Percentiles rank a stretch among this genome's conserved stretches.
Evolutionary conservation across 2,888 invertebrate species (phyloP).

Genomic region (Notodonta ziczac): DNA sequence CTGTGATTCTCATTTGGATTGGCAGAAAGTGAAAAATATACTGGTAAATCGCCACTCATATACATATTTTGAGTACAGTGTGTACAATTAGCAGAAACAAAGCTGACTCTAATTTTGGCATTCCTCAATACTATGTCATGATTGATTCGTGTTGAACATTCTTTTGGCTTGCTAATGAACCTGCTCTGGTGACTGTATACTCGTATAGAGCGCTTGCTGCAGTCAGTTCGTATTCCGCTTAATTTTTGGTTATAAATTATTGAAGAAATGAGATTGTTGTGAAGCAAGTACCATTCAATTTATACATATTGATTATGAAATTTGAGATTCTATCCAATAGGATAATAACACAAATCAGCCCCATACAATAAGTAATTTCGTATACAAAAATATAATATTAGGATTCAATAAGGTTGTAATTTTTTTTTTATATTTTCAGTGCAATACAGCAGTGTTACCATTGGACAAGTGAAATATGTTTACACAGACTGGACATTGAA

Average conservation of each 20-base stretch:
- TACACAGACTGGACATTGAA: conserved; percentile 32
- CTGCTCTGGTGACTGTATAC: conserved; percentile 25
- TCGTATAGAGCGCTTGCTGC: conserved; percentile 13
- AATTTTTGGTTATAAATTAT: conserved; percentile 12
- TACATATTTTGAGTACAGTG: conserved; percentile 23
- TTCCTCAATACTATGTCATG: conserved; percentile 76
- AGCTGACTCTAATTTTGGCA: conserved; percentile 81
- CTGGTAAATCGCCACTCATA: conserved; percentile 59
- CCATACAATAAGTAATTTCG: neutral
- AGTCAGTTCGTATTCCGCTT: neutral
- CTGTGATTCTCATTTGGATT: conserved; percentile 64
- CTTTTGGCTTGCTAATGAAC: conserved; percentile 44
- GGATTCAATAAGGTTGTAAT: conserved; percentile 13
- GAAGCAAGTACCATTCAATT: neutral
- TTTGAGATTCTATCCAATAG: neutral
- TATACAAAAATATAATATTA: conserved; percentile 3
- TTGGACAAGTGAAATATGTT: conserved; percentile 25
- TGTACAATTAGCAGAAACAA: conserved; percentile 48
- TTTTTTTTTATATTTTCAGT: conserved; percentile 27
- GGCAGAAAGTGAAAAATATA: conserved; percentile 61
- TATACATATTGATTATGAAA: neutral
- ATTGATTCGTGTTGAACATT: conserved; percentile 64
- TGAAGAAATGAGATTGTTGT: conserved; percentile 1
- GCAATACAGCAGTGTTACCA: conserved; percentile 17
- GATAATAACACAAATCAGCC: neutral